These are phyloP conservation scores for Agapostemon virescens DNA, from an alignment of 2,888 invertebrate genomes.

Conservation along the genomic window DNA sequence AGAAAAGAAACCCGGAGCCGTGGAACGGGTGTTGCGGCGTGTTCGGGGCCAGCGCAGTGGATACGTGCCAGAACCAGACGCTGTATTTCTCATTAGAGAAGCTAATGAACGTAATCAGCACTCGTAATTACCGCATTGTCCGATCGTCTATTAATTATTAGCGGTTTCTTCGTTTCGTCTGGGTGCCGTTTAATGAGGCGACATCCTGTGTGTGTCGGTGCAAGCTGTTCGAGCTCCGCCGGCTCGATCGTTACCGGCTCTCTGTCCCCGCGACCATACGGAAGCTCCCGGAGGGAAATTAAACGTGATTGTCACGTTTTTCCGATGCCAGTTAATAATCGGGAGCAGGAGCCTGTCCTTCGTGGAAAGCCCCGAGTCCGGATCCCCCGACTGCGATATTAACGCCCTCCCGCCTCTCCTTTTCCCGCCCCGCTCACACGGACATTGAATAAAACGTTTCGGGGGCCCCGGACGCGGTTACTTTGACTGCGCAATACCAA, in stretches of 20 bases:
- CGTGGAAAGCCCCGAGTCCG: neutral
- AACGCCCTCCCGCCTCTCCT: slow-evolving; percentile 3
- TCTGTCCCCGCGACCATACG: slow-evolving; percentile 36
- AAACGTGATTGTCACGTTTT: slow-evolving; percentile 45
- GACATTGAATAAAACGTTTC: slow-evolving; percentile 22
- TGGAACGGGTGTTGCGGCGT: neutral
- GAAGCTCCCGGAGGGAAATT: slow-evolving; percentile 37
- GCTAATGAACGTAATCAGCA: slow-evolving; percentile 40
- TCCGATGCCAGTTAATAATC: slow-evolving; percentile 44
- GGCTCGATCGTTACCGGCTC: slow-evolving; percentile 64
- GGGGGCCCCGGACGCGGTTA: neutral
- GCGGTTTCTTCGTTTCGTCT: slow-evolving; percentile 56
- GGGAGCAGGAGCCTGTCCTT: neutral
- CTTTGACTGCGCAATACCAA: slow-evolving; percentile 4
- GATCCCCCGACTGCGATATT: neutral
- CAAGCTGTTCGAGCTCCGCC: slow-evolving; percentile 56
- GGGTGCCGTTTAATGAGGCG: slow-evolving; percentile 57
- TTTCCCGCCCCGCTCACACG: neutral
- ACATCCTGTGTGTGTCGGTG: slow-evolving; percentile 61
- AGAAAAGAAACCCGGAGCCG: neutral
- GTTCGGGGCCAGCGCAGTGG: neutral
- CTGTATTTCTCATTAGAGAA: slow-evolving; percentile 23
- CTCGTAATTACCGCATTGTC: slow-evolving; percentile 54
- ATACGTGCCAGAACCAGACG: neutral
- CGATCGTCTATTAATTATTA: slow-evolving; percentile 51